Base-by-base conservation (phyloP, 2,113 vertebrate species). In the Gasterosteus aculeatus region DNA sequence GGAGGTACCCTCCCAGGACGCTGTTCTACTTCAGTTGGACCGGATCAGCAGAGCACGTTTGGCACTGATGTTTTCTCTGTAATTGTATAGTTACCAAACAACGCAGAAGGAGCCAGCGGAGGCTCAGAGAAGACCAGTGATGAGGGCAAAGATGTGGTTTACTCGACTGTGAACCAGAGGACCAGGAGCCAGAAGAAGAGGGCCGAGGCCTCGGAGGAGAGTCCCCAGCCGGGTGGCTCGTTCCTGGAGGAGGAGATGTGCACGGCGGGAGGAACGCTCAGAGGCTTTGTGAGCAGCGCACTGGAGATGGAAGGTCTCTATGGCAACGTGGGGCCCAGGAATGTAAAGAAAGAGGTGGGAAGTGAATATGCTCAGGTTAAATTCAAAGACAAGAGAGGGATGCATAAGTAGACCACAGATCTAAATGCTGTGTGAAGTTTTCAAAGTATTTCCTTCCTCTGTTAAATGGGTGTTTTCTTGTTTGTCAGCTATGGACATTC, bases 301-400 rank as follows among this genome's bases (percentile, higher is more conserved):
- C 3, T 69, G 7, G 54, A 75, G 53, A 77, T 75, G 64, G 69
- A 10, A 41, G 31, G 0, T 3, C 3, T 62, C 2, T 72, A 65
- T 35, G 58, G 38, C 6, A 33, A 73, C 1, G 4, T 29, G 47
- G 10, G 29, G 46, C 35, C 63, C 18, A 53, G 10, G 29, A 16
- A 41, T 66, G 47, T 58, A 12, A 49, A n/a, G 3, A 47, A 44
- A 41, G 31, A 53, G 39, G n/a, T 10, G 19, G 67, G 81, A 38
- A 69, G 56, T 80, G 69, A 73, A 65, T 75, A 85, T 41, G 64
- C 72, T 0, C 26, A 64, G 11, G 80, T 88, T 10, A 57, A 69
- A 29, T 81, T 72, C 42, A 73, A 78, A 69, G 3, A 19, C 0
- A 77, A 59, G 12, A n/a, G 2, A 26, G 22, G 22, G 58, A 16